Evolutionary conservation across 2,888 invertebrate genomes (phyloP), one percentile per base, ranked within the genome.

Genomic region (Phalera bucephala): DNA sequence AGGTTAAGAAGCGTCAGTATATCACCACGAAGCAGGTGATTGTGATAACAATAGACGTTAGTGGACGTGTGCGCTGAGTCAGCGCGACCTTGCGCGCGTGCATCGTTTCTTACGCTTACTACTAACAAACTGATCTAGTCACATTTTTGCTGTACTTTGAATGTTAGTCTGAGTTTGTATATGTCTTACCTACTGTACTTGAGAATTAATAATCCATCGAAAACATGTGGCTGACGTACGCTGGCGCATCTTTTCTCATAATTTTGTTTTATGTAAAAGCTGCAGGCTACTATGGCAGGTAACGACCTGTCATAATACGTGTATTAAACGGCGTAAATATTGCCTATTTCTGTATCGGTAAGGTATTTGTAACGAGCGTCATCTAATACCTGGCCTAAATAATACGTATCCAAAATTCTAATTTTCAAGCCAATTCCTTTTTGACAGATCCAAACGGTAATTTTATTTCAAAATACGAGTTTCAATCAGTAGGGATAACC

Each of bases 211-310:
- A n/a, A n/a, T n/a, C n/a, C n/a, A 23, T 11, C 11, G 11, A 23
- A 23, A 23, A 10, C 10, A 5, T 23, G 23, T 0, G 2, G 14
- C 6, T 32, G 32, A 31, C 30, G 45, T 29, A 33, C 45, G 36
- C 37, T 28, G 37, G 49, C 47, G 40, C 50, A 58, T 57, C 55
- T 52, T 49, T 64, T 56, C 51, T 44, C 52, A 42, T 48, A 44
- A 66, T 55, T 56, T 55, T 65, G 34, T 46, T 49, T 45, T 51
- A 50, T 55, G 52, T 50, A 48, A 58, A 64, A 54, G 47, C 47
- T 53, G 52, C 45, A 46, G 45, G 40, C 48, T 35, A 38, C 48
- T 46, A 55, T 63, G 40, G n/a, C n/a, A n/a, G n/a, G n/a, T n/a
- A n/a, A n/a, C n/a, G n/a, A n/a, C n/a, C n/a, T n/a, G n/a, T n/a